These are phyloP conservation scores for Venturia canescens DNA, from an alignment of 1,140 invertebrate genomes.

Conservation along the genomic window DNA sequence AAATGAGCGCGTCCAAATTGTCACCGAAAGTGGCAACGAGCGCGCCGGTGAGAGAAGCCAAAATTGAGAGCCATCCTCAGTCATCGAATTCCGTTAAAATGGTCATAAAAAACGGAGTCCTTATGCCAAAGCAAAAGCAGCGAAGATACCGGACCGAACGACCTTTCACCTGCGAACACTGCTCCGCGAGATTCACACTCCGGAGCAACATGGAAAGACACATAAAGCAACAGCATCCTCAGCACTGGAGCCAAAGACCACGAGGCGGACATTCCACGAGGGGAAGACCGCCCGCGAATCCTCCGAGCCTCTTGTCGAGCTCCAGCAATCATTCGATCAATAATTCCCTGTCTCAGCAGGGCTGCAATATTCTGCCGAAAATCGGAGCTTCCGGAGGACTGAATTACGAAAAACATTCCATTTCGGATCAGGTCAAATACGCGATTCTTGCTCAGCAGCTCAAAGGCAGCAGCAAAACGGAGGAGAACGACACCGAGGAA, in stretches of 20 bases:
- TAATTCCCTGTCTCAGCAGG: constrained; percentile 54
- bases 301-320: constrained; percentile 58
- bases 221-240: constrained; percentile 95
- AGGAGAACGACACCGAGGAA: constrained; percentile 79
- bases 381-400: constrained; percentile 33
- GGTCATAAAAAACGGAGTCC: constrained; percentile 92
- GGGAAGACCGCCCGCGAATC: constrained; percentile 74
- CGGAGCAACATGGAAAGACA: constrained; percentile 96
- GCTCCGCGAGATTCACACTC: constrained; percentile 91
- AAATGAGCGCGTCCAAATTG: constrained; percentile 58
- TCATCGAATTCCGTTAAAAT: constrained; percentile 86
- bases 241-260: constrained; percentile 89
- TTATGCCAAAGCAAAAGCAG: constrained; percentile 94
- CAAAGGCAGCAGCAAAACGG: constrained; percentile 77
- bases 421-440: constrained; percentile 87
- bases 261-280: constrained; percentile 76
- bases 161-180: constrained; percentile 92
- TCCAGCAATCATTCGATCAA: constrained; percentile 47
- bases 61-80: constrained; percentile 52
- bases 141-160: constrained; percentile 92
- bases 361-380: constrained; percentile 59
- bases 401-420: constrained; percentile 68
- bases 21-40: constrained; percentile 37
- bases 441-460: constrained; percentile 87
- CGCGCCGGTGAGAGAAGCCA: constrained; percentile 59